Conservation (phyloP, 1,140 invertebrate species). For the Ceratina calcarata region DNA sequence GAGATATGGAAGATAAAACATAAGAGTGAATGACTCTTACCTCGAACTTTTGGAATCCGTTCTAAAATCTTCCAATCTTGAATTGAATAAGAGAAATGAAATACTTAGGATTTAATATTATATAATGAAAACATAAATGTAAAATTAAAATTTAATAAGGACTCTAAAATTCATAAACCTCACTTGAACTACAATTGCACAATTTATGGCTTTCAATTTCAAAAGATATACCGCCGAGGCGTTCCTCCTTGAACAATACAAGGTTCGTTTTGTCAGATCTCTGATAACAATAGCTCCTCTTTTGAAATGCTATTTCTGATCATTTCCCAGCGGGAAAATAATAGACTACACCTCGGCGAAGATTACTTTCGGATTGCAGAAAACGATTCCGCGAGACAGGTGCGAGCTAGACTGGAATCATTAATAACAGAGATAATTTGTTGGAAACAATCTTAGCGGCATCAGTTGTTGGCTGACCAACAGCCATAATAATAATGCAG, state of each 20-base stretch:
- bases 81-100: background rate
- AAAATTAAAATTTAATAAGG: background rate
- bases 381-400: constrained; percentile 53
- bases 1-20: constrained; percentile 56
- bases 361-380: constrained; percentile 51
- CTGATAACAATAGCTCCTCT: constrained; percentile 28
- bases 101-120: background rate
- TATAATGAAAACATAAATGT: background rate
- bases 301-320: constrained; percentile 35
- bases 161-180: no score
- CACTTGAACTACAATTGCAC: background rate
- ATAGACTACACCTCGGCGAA: constrained; percentile 28
- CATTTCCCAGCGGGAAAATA: constrained; percentile 41
- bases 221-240: background rate
- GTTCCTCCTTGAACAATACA: background rate
- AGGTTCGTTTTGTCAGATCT: constrained; percentile 3
- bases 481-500: constrained; percentile 36
- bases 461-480: background rate
- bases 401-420: constrained; percentile 42
- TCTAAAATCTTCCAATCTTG: no score
- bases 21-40: constrained; percentile 24
- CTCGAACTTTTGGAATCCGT: background rate
- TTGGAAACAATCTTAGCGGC: constrained; percentile 43
- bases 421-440: constrained; percentile 64
- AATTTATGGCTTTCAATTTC: background rate